Base-by-base conservation (phyloP, 2,113 vertebrate genomes). In the Corydoras maculifer region DNA sequence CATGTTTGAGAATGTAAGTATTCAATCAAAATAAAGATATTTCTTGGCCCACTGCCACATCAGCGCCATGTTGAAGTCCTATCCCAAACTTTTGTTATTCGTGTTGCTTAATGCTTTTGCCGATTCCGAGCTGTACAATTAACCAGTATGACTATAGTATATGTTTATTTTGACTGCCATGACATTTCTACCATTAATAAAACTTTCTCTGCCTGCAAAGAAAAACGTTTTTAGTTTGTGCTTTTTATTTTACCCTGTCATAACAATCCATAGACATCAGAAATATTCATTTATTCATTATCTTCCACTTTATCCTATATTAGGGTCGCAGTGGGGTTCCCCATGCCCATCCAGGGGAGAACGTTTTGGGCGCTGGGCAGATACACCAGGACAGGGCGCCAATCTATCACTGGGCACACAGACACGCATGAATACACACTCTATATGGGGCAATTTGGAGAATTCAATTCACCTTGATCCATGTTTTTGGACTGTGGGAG, bases 1-100 rank as follows among this genome's bases (percentile, higher is more conserved):
- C 13, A 14, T 10, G 13, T 10, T 53, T 53, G 9, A 14, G 72
- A 84, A 86, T 88, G 88, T 91, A 90, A 87, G 86, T 88, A 92
- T 93, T 92, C 89, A 91, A 93, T 88, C 92, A 93, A 92, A 94
- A 92, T 96, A 92, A 95, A 91, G 82, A 83, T 58, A 74, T 80
- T 84, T 82, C 84, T 82, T 43, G 48, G 60, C 51, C 5, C 51
- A 12, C 51, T 53, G 51, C 13, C 51, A 53, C 13, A 12, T 50
- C 35, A 8, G 51, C 48, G 53, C 10, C 35, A 66, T 11, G 48
- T 43, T 43, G 7, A 2, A 43, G 13, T 11, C 15, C 49, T 50
- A 4, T 6, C 25, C 3, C 58, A 14, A n/a, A 15, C 6, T 6
- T n/a, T 57, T 57, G 14, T 50, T 64, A 29, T 55, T 50, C 68